Base-by-base conservation (phyloP, 2,888 invertebrate species). In the Papilio protenor region DNA sequence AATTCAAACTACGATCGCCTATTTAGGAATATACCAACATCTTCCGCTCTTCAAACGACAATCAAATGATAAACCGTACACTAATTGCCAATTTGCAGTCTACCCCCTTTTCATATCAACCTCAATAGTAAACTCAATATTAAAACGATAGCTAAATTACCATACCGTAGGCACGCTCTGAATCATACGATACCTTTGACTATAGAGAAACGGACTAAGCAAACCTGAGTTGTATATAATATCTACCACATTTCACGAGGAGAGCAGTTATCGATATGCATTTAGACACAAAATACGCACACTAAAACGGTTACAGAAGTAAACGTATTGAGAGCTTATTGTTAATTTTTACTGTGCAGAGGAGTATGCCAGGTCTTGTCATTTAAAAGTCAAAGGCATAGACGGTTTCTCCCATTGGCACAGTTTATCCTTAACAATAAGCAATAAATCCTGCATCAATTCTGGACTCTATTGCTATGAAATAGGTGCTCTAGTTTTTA, bases 321-420 rank as follows among this genome's bases (percentile, higher is more conserved):
- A 49, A 49, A 2, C 14, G 14, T 4, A 2, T 3, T 16, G 14
- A 14, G 1, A 49, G 16, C 16, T 49, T 49, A 49, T 49, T 49
- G 49, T 49, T 49, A 3, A 3, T 59, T 59, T 59, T 59, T 59
- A 59, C 11, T 23, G 11, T 1, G 12, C 23, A 23, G 12, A 59
- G 18, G 21, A 57, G 57, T 23, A 55, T 59, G 57, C 12, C 2
- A 12, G 57, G 12, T 59, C 57, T 5, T 59, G 23, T 59, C 57
- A 23, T 21, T 59, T 23, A 23, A 59, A 11, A 59, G 12, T 59
- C 57, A 59, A 59, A 59, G 23, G 3, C 12, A 23, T 23, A 89
- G 88, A 86, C 80, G 59, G 79, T 92, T 92, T 92, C 92, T 91
- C 88, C 78, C 75, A 75, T 75, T 75, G 75, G 71, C 73, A 77